Evolutionary conservation across 2,113 vertebrate genomes (phyloP).

Genomic region (Hyperopisus bebe): DNA sequence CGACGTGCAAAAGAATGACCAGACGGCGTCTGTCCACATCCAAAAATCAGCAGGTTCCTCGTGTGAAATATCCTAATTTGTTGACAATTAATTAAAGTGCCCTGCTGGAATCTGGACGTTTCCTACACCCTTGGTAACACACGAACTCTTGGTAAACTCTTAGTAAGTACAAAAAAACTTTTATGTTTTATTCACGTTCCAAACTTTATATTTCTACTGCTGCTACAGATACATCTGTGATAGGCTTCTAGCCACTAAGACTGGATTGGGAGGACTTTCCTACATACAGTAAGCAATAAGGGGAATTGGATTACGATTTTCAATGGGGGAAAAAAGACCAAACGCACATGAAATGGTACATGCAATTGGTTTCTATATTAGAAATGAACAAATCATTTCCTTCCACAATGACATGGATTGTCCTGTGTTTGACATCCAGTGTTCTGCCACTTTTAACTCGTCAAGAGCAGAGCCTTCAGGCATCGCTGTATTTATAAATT

Average conservation of each 20-base stretch:
- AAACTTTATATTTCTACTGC: neutral
- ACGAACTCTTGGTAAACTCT: neutral
- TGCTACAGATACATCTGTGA: neutral
- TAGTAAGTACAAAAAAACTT: neutral
- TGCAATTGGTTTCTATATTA: too few species aligned
- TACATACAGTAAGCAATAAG: neutral
- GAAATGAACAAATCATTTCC: too few species aligned
- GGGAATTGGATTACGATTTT: too few species aligned
- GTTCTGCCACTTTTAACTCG: too few species aligned
- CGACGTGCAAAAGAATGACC: neutral
- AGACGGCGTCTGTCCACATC: neutral
- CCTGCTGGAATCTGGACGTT: constrained; percentile 26
- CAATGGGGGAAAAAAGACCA: too few species aligned
- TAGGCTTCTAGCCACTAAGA: neutral
- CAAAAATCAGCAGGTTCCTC: neutral
- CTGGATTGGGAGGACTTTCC: neutral
- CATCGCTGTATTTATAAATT: neutral
- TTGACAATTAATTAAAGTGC: constrained; percentile 26
- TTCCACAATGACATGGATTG: too few species aligned
- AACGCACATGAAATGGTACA: too few species aligned
- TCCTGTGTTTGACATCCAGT: too few species aligned
- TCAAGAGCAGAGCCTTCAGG: neutral
- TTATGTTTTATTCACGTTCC: neutral
- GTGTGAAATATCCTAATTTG: constrained; percentile 10
- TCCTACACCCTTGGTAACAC: neutral